Percentiles rank a stretch among this genome's conserved stretches.
Conservation (phyloP, 2,888 invertebrate species). For the Eristalis intricaria region DNA sequence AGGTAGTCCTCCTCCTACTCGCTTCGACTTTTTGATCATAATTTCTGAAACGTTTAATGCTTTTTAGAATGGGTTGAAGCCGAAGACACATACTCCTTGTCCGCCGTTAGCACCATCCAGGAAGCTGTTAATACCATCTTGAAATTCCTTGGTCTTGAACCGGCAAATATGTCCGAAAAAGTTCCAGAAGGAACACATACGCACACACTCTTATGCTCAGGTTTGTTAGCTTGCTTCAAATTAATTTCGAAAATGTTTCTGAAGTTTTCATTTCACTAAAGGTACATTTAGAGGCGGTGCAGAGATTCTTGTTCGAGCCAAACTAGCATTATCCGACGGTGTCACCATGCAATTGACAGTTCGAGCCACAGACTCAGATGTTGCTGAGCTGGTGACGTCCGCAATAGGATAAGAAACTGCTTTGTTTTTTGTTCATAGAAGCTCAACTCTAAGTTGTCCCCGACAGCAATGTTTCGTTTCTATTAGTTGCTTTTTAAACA, state of each 20-base stretch:
- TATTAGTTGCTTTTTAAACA: constrained; percentile 27
- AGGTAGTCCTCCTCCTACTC: constrained; percentile 74
- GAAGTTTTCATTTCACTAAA: constrained; percentile 73
- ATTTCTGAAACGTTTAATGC: not conserved
- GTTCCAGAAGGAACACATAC: constrained; percentile 91
- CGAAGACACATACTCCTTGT: constrained; percentile 95
- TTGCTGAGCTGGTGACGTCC: constrained; percentile 93
- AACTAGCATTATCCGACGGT: constrained; percentile 88
- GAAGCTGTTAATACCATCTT: constrained; percentile 93
- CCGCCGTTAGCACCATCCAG: constrained; percentile 89
- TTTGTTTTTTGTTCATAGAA: constrained; percentile 19
- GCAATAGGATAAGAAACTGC: constrained; percentile 87
- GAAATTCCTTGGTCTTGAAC: constrained; percentile 91
- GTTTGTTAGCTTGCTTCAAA: constrained; percentile 79
- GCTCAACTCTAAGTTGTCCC: constrained; percentile 1
- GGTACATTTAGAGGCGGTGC: constrained; percentile 95
- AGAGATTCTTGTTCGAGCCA: constrained; percentile 93
- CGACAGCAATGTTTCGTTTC: constrained; percentile 40
- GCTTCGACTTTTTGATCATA: not conserved
- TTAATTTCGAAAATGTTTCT: not conserved
- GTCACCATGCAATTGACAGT: constrained; percentile 97
- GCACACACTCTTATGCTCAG: constrained; percentile 91
- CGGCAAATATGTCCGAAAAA: constrained; percentile 92
- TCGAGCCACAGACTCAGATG: constrained; percentile 90
- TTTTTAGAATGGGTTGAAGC: constrained; percentile 84